These are phyloP conservation scores for Agrotis clavis DNA, from an alignment of 2,888 invertebrate species.

Conservation along the genomic window DNA sequence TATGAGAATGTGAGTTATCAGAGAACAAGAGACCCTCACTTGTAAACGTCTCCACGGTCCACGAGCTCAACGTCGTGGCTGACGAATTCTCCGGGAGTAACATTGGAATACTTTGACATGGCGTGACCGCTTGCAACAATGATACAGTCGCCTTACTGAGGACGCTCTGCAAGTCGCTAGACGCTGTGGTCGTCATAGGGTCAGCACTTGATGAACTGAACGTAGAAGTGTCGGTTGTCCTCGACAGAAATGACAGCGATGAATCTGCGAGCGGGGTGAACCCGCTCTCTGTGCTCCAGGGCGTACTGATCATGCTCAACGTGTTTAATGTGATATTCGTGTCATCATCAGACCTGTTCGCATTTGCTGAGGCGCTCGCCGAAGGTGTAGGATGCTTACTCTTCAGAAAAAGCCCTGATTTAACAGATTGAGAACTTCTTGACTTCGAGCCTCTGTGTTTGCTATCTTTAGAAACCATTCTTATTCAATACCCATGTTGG, in stretches of 20 bases:
- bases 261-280: not conserved
- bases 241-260: not conserved
- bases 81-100: conserved; percentile 4
- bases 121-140: conserved; percentile 7
- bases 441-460: not conserved
- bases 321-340: conserved; percentile 66
- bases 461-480: not conserved
- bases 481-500: not conserved
- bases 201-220: not conserved
- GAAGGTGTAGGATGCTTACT: not conserved
- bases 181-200: conserved; percentile 67
- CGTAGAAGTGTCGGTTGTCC: not conserved
- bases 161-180: conserved; percentile 35
- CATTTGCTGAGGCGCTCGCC: not conserved
- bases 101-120: conserved; percentile 18
- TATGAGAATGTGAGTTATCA: conserved; percentile 16
- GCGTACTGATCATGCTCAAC: conserved; percentile 76
- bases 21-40: conserved; percentile 58
- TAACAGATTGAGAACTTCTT: not conserved
- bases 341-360: conserved; percentile 13
- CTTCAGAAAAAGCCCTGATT: not conserved
- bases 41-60: conserved; percentile 74
- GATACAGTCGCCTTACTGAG: conserved; percentile 53
- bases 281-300: conserved; percentile 71
- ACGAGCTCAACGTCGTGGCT: conserved; percentile 66